phyloP scores from a whole-genome alignment of 2,888 invertebrate species.

The Celastrina argiolus region DNA sequence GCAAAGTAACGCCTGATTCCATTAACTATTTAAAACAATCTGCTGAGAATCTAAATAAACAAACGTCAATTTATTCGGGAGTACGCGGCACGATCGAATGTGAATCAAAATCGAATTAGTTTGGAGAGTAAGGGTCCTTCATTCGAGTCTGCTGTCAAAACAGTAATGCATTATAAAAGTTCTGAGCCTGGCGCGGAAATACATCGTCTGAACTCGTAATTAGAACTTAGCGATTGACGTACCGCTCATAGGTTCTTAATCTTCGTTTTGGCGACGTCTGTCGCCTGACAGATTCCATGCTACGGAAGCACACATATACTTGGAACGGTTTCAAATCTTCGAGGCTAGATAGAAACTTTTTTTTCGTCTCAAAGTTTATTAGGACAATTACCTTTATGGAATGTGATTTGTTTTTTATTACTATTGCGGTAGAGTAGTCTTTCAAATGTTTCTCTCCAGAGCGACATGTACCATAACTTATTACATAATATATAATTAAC shows the following conservation, averaged over 20 bases:
- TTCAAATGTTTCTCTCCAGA: background rate
- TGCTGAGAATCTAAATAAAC: too few relatives aligned
- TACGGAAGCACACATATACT: slow-evolving; percentile 62
- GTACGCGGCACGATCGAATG: too few relatives aligned
- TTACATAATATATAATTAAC: background rate
- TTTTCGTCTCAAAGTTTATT: slow-evolving; percentile 5
- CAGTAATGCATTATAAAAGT: too few relatives aligned
- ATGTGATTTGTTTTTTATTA: background rate
- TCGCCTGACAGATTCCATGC: slow-evolving; percentile 48
- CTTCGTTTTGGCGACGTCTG: slow-evolving; percentile 23
- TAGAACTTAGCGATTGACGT: slow-evolving; percentile 22
- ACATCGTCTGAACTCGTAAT: background rate
- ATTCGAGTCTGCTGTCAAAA: too few relatives aligned
- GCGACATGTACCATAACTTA: background rate
- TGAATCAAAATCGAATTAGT: too few relatives aligned
- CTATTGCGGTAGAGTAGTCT: background rate
- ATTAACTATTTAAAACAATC: too few relatives aligned
- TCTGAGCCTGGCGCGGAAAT: too few relatives aligned
- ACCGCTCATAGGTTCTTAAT: slow-evolving; percentile 25
- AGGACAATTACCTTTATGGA: slow-evolving; percentile 7
- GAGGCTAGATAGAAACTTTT: slow-evolving; percentile 20
- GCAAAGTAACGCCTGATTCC: too few relatives aligned
- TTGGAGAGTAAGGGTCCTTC: too few relatives aligned
- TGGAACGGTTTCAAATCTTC: slow-evolving; percentile 53
- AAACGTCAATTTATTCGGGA: too few relatives aligned